Conservation (phyloP, 2,797 vertebrate species). For the Onychomys torridus region DNA sequence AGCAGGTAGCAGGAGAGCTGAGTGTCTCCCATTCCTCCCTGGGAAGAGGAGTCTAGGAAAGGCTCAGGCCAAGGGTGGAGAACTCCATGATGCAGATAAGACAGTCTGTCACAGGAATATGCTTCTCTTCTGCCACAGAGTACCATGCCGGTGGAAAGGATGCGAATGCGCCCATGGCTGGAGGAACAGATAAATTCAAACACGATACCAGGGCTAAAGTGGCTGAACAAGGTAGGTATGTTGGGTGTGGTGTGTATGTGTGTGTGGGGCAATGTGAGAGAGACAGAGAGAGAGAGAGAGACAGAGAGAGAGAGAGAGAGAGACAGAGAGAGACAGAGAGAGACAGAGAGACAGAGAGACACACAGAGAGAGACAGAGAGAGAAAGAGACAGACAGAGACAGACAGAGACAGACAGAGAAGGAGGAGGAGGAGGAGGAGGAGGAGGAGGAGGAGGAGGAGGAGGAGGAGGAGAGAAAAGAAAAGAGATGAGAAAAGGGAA, state of each 20-base stretch:
- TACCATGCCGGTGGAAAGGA: slow-evolving; percentile 98
- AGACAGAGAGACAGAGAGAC: too few relatives aligned
- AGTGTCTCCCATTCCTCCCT: accelerated
- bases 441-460: too few relatives aligned
- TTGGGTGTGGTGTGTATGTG: slow-evolving; percentile 46
- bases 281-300: too few relatives aligned
- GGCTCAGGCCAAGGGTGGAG: background rate
- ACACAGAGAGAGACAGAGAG: too few relatives aligned
- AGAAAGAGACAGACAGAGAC: too few relatives aligned
- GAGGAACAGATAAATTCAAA: slow-evolving; percentile 98
- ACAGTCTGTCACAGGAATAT: background rate
- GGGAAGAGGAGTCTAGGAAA: background rate
- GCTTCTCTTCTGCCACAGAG: slow-evolving; percentile 79
- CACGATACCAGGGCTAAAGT: slow-evolving; percentile 96
- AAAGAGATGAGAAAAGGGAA: background rate
- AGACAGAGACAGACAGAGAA: too few relatives aligned
- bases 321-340: too few relatives aligned
- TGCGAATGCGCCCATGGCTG: slow-evolving; percentile 99
- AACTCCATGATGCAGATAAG: accelerated
- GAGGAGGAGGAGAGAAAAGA: accelerated
- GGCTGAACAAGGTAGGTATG: slow-evolving; percentile 94
- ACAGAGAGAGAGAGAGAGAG: too few relatives aligned
- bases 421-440: too few relatives aligned
- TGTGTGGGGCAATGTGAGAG: background rate
- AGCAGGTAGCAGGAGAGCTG: background rate